A percentile compares a stretch with the other conserved stretches of the same genome.
Evolutionary conservation across 1,140 invertebrate genomes (phyloP).

Genomic region (Dysdera silvatica): DNA sequence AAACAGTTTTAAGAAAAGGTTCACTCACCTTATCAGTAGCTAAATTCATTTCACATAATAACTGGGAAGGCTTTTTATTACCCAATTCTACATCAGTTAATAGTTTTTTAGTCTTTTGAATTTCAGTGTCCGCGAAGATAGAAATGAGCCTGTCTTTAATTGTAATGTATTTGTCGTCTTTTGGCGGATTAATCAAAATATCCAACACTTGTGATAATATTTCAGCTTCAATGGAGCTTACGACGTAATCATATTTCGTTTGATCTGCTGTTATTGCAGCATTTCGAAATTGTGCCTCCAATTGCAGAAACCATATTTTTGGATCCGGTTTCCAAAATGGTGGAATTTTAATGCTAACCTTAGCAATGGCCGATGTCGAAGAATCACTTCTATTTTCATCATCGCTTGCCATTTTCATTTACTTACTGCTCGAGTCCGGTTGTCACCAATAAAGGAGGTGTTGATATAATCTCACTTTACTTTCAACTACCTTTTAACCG

Average conservation of each 20-base stretch:
- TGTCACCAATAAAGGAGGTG: too few relatives aligned
- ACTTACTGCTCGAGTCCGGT: too few relatives aligned
- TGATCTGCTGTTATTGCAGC: neutral
- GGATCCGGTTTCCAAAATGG: neutral
- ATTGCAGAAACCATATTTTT: neutral
- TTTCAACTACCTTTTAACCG: too few relatives aligned
- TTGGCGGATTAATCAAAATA: neutral
- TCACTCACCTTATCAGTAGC: neutral
- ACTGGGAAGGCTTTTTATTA: neutral
- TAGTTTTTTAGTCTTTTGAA: neutral
- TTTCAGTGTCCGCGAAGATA: neutral
- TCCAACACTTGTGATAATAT: neutral
- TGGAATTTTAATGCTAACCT: neutral
- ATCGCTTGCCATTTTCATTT: too few relatives aligned
- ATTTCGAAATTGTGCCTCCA: neutral
- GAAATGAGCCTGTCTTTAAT: neutral
- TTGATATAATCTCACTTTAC: too few relatives aligned
- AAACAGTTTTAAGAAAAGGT: neutral
- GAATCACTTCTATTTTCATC: too few relatives aligned
- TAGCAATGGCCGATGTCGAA: neutral
- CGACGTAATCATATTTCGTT: constrained; percentile 2
- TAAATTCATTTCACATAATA: neutral
- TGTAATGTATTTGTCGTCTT: neutral
- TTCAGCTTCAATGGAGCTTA: neutral
- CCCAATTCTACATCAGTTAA: neutral